phyloP scores from a whole-genome alignment of 2,888 invertebrate species.

The Sylvicola cinctus region DNA sequence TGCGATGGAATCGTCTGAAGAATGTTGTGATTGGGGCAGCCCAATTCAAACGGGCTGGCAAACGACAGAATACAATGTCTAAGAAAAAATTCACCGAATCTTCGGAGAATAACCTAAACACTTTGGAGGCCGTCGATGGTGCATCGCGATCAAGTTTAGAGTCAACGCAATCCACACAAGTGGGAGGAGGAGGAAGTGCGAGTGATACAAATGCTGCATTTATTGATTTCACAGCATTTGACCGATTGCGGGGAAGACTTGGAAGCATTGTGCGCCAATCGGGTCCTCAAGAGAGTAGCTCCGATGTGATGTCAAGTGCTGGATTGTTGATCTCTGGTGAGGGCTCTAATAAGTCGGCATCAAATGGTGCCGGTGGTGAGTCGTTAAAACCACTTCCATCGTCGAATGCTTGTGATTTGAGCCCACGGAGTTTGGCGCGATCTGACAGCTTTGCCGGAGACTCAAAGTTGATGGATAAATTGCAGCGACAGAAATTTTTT shows the following conservation, averaged over 20 bases:
- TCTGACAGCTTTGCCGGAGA: slow-evolving; percentile 66
- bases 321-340: slow-evolving; percentile 31
- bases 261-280: slow-evolving; percentile 43
- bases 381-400: slow-evolving; percentile 15
- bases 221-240: slow-evolving; percentile 31
- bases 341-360: slow-evolving; percentile 9
- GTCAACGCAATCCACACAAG: slow-evolving; percentile 16
- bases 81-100: slow-evolving; percentile 23
- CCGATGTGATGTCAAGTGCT: slow-evolving; percentile 24
- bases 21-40: slow-evolving; percentile 83
- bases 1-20: slow-evolving; percentile 85
- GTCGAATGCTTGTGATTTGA: slow-evolving; percentile 36
- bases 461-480: slow-evolving; percentile 49
- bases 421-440: slow-evolving; percentile 33
- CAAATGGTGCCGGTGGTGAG: slow-evolving; percentile 3
- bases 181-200: slow-evolving; percentile 7
- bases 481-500: slow-evolving; percentile 30
- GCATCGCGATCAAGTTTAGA: slow-evolving; percentile 25
- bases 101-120: slow-evolving; percentile 22
- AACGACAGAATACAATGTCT: slow-evolving; percentile 27
- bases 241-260: slow-evolving; percentile 34
- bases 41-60: slow-evolving; percentile 64
- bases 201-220: slow-evolving; percentile 8
- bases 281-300: slow-evolving; percentile 11
- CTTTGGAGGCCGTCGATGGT: slow-evolving; percentile 22